A percentile compares a stretch with the other conserved stretches of the same genome.
Evolutionary conservation across 2,888 invertebrate genomes (phyloP).

Genomic region (Rhyacophila evoluta): DNA sequence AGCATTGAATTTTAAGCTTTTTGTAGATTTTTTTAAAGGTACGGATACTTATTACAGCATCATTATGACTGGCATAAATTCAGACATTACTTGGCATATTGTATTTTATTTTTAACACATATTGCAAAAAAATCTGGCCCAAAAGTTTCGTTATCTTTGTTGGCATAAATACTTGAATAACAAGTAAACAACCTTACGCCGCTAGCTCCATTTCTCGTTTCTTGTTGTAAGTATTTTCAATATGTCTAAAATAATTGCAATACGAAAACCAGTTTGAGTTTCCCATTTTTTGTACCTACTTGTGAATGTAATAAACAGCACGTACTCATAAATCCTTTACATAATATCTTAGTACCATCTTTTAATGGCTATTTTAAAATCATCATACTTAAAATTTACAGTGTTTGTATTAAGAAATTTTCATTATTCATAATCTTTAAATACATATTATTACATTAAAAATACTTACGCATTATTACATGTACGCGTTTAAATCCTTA

Average conservation of each 20-base stretch:
- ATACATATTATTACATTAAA: too few species aligned
- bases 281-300: background rate
- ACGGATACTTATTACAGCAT: too few species aligned
- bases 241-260: conserved; percentile 17
- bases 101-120: background rate
- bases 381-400: too few species aligned
- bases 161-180: background rate
- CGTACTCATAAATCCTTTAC: background rate
- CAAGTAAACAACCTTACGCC: conserved; percentile 7
- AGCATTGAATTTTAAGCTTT: too few species aligned
- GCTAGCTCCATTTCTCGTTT: background rate
- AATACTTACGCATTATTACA: too few species aligned
- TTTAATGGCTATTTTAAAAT: too few species aligned
- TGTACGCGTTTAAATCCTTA: too few species aligned
- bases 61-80: too few species aligned
- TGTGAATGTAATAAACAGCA: background rate
- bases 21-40: too few species aligned
- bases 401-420: too few species aligned
- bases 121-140: background rate
- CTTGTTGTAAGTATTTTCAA: background rate
- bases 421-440: too few species aligned
- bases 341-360: too few species aligned
- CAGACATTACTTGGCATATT: background rate
- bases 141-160: background rate
- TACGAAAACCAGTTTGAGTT: conserved; percentile 7